phyloP scores from a whole-genome alignment of 2,797 vertebrate species.

The Perdix hodgsoniae region DNA sequence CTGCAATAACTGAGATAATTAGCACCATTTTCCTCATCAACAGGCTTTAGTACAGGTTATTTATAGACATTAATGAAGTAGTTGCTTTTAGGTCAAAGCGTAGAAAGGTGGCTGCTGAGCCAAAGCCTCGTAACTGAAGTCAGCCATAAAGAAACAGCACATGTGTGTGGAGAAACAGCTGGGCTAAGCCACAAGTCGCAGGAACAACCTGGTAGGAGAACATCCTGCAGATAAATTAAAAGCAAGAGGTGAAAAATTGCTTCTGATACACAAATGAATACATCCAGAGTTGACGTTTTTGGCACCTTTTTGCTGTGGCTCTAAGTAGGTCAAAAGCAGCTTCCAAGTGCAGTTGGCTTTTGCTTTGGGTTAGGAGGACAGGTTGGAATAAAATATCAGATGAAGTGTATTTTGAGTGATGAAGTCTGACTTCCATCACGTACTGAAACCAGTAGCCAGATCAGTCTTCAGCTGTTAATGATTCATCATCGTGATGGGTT shows the following conservation, averaged over 20 bases:
- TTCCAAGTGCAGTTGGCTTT: not conserved
- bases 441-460: conserved; percentile 39
- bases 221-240: not conserved
- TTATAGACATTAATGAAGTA: conserved; percentile 16
- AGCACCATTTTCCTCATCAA: not conserved
- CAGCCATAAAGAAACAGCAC: not conserved
- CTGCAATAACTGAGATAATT: not conserved
- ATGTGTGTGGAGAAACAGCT: not conserved
- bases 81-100: conserved; percentile 23
- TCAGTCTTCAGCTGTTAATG: conserved; percentile 54
- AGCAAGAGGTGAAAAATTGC: not conserved
- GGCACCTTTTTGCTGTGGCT: not conserved
- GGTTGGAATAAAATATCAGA: conserved; percentile 16
- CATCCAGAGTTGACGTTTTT: not conserved
- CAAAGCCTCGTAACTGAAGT: not conserved
- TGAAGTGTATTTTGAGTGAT: conserved; percentile 29
- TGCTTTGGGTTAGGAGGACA: conserved; percentile 17
- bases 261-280: not conserved
- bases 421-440: conserved; percentile 6
- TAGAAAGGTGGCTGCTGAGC: not conserved
- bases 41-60: not conserved
- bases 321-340: not conserved
- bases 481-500: not conserved
- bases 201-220: not conserved
- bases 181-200: not conserved